A percentile compares a stretch with the other conserved stretches of the same genome.
These are phyloP conservation scores for Sitta europaea DNA, from an alignment of 2,113 vertebrate genomes.

Conservation along the genomic window DNA sequence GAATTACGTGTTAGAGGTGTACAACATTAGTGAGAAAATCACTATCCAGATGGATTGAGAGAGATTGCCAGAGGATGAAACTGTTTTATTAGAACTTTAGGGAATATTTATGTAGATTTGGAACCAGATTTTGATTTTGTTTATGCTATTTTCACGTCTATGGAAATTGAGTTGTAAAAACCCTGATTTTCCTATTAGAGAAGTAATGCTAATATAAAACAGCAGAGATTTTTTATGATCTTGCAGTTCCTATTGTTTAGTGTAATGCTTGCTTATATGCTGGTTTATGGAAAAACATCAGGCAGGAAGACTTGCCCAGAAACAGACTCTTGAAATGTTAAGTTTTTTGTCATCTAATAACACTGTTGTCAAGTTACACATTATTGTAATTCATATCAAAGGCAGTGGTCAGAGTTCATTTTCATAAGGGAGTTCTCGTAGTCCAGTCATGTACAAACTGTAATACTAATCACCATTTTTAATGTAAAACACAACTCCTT, in stretches of 20 bases:
- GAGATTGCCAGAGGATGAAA: background rate
- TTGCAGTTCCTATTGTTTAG: background rate
- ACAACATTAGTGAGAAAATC: background rate
- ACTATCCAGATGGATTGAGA: background rate
- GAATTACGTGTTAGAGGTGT: background rate
- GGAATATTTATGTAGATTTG: background rate
- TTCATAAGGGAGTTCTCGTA: background rate
- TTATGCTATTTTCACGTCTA: background rate
- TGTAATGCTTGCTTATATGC: background rate
- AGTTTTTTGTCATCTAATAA: background rate
- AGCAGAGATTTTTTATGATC: background rate
- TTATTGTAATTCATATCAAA: constrained; percentile 3
- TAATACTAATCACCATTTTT: background rate
- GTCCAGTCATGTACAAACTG: background rate
- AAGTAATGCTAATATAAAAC: background rate
- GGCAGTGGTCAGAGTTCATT: background rate
- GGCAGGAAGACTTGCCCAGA: background rate
- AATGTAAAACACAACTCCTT: background rate
- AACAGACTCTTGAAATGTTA: background rate
- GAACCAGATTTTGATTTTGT: background rate
- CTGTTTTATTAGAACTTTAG: background rate
- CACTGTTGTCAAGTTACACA: background rate
- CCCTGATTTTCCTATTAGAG: background rate
- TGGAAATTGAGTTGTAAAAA: background rate
- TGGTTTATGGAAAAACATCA: background rate